These are phyloP conservation scores for Melanotaenia pygmaea DNA, from an alignment of 2,797 vertebrate species.

Conservation along the genomic window DNA sequence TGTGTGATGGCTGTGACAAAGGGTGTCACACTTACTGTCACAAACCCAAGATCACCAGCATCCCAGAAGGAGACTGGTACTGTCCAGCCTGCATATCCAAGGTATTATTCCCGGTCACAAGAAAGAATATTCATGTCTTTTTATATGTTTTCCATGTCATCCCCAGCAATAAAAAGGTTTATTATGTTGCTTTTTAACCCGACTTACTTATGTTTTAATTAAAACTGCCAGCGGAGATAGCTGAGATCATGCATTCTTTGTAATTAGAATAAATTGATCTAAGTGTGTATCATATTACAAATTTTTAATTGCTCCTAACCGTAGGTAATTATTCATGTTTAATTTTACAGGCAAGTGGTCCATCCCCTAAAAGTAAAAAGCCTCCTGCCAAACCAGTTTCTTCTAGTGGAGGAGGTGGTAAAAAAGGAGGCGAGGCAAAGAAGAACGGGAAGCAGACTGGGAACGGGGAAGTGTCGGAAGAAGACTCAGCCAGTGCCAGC, in stretches of 20 bases:
- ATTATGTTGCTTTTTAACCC: not conserved
- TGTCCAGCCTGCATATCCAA: conserved; percentile 98
- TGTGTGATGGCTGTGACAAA: conserved; percentile 98
- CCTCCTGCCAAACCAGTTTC: conserved; percentile 84
- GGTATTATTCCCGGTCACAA: conserved; percentile 76
- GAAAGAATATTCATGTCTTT: not conserved
- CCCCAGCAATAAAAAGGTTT: not conserved
- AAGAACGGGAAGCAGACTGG: conserved; percentile 88
- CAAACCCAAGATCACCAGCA: conserved; percentile 95
- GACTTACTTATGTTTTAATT: not conserved
- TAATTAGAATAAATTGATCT: not conserved
- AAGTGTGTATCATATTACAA: not conserved
- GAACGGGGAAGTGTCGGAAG: conserved; percentile 88
- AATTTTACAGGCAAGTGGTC: conserved; percentile 90
- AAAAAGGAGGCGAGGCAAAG: conserved; percentile 88
- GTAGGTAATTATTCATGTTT: conserved; percentile 18
- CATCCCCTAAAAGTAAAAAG: conserved; percentile 93
- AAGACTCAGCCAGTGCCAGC: conserved; percentile 86
- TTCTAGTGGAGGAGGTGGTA: conserved; percentile 74
- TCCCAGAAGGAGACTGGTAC: conserved; percentile 99
- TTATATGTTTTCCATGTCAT: not conserved
- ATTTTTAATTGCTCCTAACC: not conserved
- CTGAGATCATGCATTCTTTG: not conserved
- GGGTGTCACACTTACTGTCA: conserved; percentile 99
- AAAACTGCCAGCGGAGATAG: not conserved